Conservation (phyloP, 1,140 invertebrate species). For the Anoplolepis gracilipes region DNA sequence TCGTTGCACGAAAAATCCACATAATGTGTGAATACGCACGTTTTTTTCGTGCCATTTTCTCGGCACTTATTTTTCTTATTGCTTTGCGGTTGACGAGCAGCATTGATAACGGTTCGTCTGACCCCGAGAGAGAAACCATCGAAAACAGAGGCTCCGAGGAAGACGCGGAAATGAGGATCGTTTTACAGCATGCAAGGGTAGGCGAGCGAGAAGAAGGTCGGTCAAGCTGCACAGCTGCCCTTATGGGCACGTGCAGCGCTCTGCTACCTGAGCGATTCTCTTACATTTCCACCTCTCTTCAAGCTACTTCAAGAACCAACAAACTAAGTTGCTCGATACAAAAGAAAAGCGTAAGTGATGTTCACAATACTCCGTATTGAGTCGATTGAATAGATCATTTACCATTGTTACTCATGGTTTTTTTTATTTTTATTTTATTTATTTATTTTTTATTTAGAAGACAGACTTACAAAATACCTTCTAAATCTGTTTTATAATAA, state of each 20-base stretch:
- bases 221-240: conserved; percentile 75
- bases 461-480: background rate
- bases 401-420: background rate
- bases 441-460: too few species aligned
- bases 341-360: conserved; percentile 11
- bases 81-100: background rate
- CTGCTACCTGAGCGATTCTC: conserved; percentile 67
- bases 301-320: background rate
- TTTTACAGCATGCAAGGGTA: conserved; percentile 68
- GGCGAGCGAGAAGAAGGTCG: conserved; percentile 39
- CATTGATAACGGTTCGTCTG: conserved; percentile 68
- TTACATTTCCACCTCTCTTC: conserved; percentile 29
- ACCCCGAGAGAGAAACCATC: conserved; percentile 54
- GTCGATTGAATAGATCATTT: background rate
- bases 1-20: too few species aligned
- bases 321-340: conserved; percentile 32
- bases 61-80: background rate
- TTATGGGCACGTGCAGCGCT: conserved; percentile 70
- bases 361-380: background rate
- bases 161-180: conserved; percentile 78
- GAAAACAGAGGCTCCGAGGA: conserved; percentile 68
- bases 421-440: background rate
- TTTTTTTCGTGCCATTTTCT: background rate
- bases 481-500: background rate
- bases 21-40: background rate